These are phyloP conservation scores for Zootoca vivipara DNA, from an alignment of 2,113 vertebrate genomes.

Conservation along the genomic window DNA sequence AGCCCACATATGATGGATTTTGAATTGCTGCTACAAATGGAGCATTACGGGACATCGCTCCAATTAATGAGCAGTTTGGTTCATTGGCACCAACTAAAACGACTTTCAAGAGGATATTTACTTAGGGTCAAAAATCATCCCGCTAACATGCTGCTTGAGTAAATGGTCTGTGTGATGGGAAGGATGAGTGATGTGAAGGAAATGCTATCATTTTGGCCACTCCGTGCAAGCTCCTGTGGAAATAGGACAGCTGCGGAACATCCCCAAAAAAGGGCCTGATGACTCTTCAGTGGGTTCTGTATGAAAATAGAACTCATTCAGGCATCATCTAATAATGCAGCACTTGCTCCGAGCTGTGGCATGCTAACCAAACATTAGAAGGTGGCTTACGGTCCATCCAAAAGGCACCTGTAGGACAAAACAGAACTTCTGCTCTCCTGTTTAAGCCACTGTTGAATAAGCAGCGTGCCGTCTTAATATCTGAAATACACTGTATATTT, in stretches of 20 bases:
- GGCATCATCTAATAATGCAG: background rate
- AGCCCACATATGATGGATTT: constrained; percentile 20
- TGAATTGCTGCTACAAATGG: constrained; percentile 32
- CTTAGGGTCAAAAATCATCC: constrained; percentile 18
- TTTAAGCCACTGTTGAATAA: background rate
- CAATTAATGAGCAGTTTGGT: constrained; percentile 38
- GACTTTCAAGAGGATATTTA: constrained; percentile 23
- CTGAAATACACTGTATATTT: background rate
- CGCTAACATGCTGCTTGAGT: background rate
- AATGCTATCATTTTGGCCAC: background rate
- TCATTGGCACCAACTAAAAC: constrained; percentile 33
- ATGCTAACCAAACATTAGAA: background rate
- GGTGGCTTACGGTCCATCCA: background rate
- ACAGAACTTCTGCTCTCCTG: background rate
- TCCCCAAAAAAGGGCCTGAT: background rate
- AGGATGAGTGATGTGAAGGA: constrained; percentile 23
- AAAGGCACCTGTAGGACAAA: background rate
- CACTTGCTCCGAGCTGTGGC: background rate
- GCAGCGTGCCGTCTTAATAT: background rate
- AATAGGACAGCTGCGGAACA: background rate
- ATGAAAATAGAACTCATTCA: background rate
- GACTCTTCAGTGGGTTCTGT: background rate
- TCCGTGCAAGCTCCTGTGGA: background rate
- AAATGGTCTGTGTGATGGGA: background rate
- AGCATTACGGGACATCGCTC: constrained; percentile 29